Evolutionary conservation across 2,113 vertebrate genomes (phyloP).

Genomic region (Bagarius yarrelli): DNA sequence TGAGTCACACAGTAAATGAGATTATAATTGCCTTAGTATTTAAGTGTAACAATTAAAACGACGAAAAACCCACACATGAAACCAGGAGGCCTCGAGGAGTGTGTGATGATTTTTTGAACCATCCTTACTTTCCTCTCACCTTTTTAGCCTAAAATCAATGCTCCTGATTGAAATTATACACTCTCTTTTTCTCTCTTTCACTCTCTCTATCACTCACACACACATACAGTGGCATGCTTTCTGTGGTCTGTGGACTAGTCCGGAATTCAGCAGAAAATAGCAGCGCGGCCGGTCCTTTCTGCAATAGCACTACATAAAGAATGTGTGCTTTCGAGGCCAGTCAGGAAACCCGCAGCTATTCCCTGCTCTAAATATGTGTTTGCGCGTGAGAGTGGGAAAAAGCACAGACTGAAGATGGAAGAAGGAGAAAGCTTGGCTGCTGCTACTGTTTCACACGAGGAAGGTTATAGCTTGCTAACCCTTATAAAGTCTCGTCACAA

Average conservation of each 20-base stretch:
- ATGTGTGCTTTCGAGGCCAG: slow-evolving; percentile 51
- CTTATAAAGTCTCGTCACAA: slow-evolving; percentile 27
- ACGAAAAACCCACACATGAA: neutral
- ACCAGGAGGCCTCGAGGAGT: neutral
- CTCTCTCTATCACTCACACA: neutral
- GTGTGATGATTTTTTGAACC: neutral
- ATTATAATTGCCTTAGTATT: slow-evolving; percentile 25
- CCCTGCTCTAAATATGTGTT: slow-evolving; percentile 10
- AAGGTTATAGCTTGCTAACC: slow-evolving; percentile 20
- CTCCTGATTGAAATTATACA: neutral
- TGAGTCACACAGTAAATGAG: slow-evolving; percentile 32
- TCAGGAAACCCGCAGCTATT: slow-evolving; percentile 52
- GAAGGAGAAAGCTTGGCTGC: neutral
- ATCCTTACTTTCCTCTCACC: neutral
- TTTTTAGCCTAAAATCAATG: neutral
- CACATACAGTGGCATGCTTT: slow-evolving; percentile 19
- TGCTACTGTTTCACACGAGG: neutral
- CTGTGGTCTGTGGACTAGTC: slow-evolving; percentile 48
- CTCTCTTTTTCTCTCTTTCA: slow-evolving; percentile 4
- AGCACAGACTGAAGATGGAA: neutral
- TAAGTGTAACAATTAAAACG: slow-evolving; percentile 53
- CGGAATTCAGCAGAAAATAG: slow-evolving; percentile 68
- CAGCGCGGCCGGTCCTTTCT: slow-evolving; percentile 48
- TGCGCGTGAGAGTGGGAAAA: slow-evolving; percentile 32
- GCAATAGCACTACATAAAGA: slow-evolving; percentile 51